Conservation (phyloP, 2,797 vertebrate genomes). For the Megaceryle alcyon region DNA sequence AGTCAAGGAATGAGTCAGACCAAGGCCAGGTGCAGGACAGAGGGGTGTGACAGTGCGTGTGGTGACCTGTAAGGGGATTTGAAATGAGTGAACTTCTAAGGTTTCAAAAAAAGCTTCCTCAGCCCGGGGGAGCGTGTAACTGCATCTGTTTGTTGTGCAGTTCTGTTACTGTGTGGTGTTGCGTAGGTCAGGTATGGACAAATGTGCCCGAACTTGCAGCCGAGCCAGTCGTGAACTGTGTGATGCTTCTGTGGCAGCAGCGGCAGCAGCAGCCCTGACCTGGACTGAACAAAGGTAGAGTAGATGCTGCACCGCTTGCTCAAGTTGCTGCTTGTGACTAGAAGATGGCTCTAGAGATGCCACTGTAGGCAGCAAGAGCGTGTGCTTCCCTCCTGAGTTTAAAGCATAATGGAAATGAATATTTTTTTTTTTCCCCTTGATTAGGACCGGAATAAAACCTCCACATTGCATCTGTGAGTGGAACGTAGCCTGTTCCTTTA, state of each 20-base stretch:
- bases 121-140: background rate
- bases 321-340: background rate
- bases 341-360: background rate
- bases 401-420: background rate
- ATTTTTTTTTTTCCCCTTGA: background rate
- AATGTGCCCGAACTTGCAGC: constrained; percentile 5
- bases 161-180: background rate
- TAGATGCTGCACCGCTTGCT: background rate
- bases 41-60: constrained; percentile 58
- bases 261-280: background rate
- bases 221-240: fast-evolving
- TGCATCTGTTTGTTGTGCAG: constrained; percentile 46
- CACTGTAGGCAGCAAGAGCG: background rate
- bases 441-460: background rate
- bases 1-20: constrained; percentile 49
- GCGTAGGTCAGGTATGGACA: constrained; percentile 31
- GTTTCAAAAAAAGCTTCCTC: constrained; percentile 34
- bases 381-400: background rate
- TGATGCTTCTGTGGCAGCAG: background rate
- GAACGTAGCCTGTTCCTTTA: fast-evolving
- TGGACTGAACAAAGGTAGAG: background rate
- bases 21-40: constrained; percentile 58
- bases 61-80: constrained; percentile 44
- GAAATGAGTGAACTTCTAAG: constrained; percentile 60
- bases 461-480: background rate